Conservation (phyloP, 2,113 vertebrate genomes). For the Lagopus muta region DNA sequence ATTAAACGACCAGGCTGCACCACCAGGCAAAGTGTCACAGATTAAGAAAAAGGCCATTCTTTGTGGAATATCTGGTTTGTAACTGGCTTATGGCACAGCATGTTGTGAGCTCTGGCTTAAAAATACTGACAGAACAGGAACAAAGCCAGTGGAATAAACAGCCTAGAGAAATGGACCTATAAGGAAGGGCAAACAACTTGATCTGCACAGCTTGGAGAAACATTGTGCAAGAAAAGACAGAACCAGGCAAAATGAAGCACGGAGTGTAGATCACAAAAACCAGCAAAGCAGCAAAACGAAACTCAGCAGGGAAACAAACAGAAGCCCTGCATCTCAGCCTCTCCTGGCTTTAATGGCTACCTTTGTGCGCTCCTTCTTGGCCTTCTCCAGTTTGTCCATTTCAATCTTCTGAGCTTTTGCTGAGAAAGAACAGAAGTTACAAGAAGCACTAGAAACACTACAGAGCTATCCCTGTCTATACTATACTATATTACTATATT, state of each 20-base stretch:
- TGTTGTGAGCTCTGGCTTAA: neutral
- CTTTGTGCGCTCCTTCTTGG: slow-evolving; percentile 97
- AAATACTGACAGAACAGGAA: neutral
- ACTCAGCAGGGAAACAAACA: neutral
- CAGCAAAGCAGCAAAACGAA: neutral
- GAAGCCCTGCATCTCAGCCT: neutral
- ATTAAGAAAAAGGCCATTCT: neutral
- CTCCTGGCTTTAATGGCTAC: slow-evolving; percentile 67
- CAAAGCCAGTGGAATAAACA: neutral
- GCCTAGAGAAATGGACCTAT: neutral
- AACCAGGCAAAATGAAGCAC: neutral
- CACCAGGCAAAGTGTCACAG: neutral
- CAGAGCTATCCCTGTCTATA: neutral
- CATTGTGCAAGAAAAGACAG: neutral
- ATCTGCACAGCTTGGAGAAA: neutral
- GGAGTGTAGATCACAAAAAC: neutral
- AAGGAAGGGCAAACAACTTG: neutral
- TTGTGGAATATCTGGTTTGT: neutral
- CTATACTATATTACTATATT: too few species aligned
- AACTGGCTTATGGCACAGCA: neutral
- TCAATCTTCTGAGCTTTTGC: slow-evolving; percentile 98
- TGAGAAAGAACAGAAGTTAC: slow-evolving; percentile 59
- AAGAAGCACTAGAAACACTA: neutral
- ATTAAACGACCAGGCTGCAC: neutral
- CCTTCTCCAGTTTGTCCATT: slow-evolving; percentile 98